Evolutionary conservation across 2,797 vertebrate genomes (phyloP), one percentile per base, ranked within the genome.

Genomic region (Monodelphis domestica): DNA sequence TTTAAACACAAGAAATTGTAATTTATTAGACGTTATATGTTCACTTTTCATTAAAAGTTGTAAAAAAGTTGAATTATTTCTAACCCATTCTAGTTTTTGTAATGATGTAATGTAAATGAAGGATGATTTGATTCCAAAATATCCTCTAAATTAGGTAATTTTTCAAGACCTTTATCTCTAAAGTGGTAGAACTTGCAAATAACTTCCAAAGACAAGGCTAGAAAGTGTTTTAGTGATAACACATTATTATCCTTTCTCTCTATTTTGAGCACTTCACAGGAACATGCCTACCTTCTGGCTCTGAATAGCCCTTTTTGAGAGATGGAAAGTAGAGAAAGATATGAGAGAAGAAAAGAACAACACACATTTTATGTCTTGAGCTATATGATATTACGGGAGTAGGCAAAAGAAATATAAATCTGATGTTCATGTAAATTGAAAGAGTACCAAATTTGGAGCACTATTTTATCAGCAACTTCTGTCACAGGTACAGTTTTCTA

Each of bases 121-220:
- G 95, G 97, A 97, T 96, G 96, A 93, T 92, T 93, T 97, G 96
- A 96, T 97, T 98, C 93, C 97, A 97, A 94, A 93, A 95, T 97
- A 96, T 97, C 98, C 97, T 97, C 95, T 94, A 97, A 97, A 97
- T 97, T 95, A 97, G 97, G 59, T 95, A 96, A 96, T 94, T 98
- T 98, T 97, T 96, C 57, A 93, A 96, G 95, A 92, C 54, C 94
- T 96, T 98, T 97, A 96, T 96, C 97, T 98, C 95, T 95, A 95
- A 84, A 91, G 90, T 95, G 87, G 91, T 91, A 96, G 91, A 90
- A 93, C 91, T 97, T 94, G 93, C 90, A 96, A 96, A 97, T 93
- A 97, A 94, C 6, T 50, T 93, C 84, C 33, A 91, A 90, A 95
- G 63, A 96, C 87, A 26, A 91, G 30, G 29, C 30, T 87, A 53